Evolutionary conservation across 2,888 invertebrate species (phyloP).

Genomic region (Zaprionus bogoriensis): DNA sequence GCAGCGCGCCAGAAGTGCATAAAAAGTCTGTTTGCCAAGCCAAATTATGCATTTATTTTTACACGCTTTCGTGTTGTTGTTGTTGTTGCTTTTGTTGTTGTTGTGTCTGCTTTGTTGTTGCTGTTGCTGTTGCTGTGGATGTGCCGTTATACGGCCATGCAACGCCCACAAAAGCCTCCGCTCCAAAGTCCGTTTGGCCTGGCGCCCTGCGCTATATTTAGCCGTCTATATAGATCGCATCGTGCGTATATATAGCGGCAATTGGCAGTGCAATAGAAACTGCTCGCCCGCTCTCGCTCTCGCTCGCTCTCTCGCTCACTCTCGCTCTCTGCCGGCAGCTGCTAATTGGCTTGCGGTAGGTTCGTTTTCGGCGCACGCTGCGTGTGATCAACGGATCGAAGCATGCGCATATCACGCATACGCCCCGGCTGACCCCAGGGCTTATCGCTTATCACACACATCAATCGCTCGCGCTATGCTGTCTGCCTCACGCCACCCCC

Average conservation of each 20-base stretch:
- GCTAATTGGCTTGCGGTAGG: conserved; percentile 62
- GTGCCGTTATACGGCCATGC: conserved; percentile 41
- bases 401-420: conserved; percentile 28
- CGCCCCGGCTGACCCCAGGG: conserved; percentile 16
- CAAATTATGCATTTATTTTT: conserved; percentile 62
- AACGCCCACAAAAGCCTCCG: conserved; percentile 53
- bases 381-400: conserved; percentile 49
- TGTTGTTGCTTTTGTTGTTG: conserved; percentile 7
- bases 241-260: not conserved
- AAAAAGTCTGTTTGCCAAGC: conserved; percentile 18
- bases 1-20: conserved; percentile 18
- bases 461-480: too few relatives aligned
- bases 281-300: not conserved
- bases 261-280: conserved; percentile 1
- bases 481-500: too few relatives aligned
- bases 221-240: not conserved
- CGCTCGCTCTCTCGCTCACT: not conserved
- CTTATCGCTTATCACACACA: not conserved
- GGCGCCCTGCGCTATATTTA: conserved; percentile 19
- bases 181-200: conserved; percentile 60
- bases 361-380: conserved; percentile 45
- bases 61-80: conserved; percentile 9
- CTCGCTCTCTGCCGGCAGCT: not conserved
- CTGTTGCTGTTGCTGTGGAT: conserved; percentile 14
- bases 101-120: conserved; percentile 11